Base-by-base conservation (phyloP, 2,888 invertebrate species). In the Gastrophysa polygoni region DNA sequence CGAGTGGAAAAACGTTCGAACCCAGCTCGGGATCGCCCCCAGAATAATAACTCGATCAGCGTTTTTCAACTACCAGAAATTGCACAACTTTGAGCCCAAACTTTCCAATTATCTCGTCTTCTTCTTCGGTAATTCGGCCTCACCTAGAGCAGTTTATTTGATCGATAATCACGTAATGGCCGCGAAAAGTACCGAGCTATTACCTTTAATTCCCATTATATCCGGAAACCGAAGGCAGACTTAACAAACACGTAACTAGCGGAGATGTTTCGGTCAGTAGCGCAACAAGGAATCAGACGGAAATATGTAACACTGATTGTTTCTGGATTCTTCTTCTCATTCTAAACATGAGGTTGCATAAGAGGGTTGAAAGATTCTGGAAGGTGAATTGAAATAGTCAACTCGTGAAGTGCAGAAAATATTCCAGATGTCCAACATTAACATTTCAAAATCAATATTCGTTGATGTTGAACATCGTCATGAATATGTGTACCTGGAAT, bases 171-270 rank as follows among this genome's bases (percentile, higher is more conserved):
- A 54, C 59, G 59, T 57, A 65, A 61, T 52, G 59, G 59, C 51
- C 55, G 59, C 54, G 61, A 57, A 61, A 65, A 62, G 59, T 62
- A 57, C 65, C 34, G 49, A 57, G 48, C 56, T 57, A 66, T 63
- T 62, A 55, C 57, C 61, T 60, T 67, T 68, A 68, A 66, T 63
- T 66, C 66, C 64, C 64, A 62, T 64, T 60, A n/a, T n/a, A 68
- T 65, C 65, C 63, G 63, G 57, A 59, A 68, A 63, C 65, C 63
- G 48, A 55, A 59, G 50, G 62, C 61, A 58, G 64, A 64, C 66
- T 68, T 63, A 61, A 66, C 69, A 64, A 68, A 69, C 66, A 63
- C 63, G 66, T 64, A 63, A 61, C 66, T 55, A 57, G 50, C 59
- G 34, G 44, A 49, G 61, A 63, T 51, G 59, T 56, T 63, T 63